Conservation (phyloP, 2,797 vertebrate species). For the Trichosurus vulpecula region DNA sequence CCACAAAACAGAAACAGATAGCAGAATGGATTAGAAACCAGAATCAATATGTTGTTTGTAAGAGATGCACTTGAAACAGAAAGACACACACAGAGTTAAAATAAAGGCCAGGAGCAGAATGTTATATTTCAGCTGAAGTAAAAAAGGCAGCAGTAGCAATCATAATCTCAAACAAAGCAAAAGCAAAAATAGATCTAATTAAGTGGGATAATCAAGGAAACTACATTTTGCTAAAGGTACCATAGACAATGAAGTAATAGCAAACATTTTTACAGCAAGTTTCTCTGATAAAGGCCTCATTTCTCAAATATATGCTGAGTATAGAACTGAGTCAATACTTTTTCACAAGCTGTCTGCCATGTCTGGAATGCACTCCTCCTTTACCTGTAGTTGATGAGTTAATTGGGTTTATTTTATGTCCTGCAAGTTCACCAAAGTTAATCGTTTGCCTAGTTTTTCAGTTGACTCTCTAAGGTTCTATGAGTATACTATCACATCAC, state of each 20-base stretch:
- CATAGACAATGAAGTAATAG: not conserved
- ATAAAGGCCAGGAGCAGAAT: not conserved
- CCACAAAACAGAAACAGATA: not conserved
- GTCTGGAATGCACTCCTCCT: not conserved
- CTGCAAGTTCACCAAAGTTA: not conserved
- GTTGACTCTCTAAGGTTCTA: not conserved
- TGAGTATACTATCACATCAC: not conserved
- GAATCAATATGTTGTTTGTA: not conserved
- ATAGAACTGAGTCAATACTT: not conserved
- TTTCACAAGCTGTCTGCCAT: not conserved
- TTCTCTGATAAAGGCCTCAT: not conserved
- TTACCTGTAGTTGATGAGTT: not conserved
- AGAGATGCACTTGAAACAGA: not conserved
- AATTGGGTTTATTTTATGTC: not conserved
- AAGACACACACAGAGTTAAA: not conserved
- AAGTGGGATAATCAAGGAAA: not conserved
- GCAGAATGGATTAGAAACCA: not conserved
- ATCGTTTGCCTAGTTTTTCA: not conserved
- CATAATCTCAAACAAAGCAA: not conserved
- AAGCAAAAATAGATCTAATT: not conserved
- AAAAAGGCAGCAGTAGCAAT: not conserved
- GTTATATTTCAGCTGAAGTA: not conserved
- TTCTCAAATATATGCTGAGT: not conserved
- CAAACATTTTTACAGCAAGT: not conserved
- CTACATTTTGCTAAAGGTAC: not conserved